A percentile compares a stretch with the other conserved stretches of the same genome.
phyloP scores from a whole-genome alignment of 2,113 vertebrate species.

The Tiliqua scincoides region DNA sequence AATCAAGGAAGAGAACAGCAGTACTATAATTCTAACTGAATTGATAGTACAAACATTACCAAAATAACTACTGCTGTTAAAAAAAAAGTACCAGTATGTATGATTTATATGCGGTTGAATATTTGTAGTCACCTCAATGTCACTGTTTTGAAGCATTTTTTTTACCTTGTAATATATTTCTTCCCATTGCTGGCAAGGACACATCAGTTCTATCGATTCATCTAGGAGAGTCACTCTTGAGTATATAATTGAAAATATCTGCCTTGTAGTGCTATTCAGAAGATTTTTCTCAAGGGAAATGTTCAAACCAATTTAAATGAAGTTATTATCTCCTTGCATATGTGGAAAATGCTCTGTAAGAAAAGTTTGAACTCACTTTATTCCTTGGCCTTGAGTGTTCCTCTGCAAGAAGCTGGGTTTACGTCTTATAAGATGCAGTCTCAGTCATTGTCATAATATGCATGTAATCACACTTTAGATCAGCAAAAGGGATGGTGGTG shows the following conservation, averaged over 20 bases:
- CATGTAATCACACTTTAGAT: background rate
- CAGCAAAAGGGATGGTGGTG: background rate
- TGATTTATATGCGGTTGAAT: background rate
- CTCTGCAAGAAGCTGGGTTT: background rate
- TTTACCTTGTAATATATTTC: background rate
- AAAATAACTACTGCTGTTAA: background rate
- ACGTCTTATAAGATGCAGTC: background rate
- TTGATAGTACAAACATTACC: too few species aligned
- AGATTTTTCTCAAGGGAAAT: background rate
- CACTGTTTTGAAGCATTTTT: background rate
- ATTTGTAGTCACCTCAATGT: too few species aligned
- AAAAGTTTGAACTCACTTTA: background rate
- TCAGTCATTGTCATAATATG: too few species aligned
- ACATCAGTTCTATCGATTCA: background rate
- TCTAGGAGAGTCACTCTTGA: conserved; percentile 9
- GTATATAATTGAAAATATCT: background rate
- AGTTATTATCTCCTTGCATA: background rate
- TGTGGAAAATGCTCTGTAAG: background rate
- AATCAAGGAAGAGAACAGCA: background rate
- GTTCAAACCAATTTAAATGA: background rate
- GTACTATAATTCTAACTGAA: background rate
- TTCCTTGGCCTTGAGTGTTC: background rate
- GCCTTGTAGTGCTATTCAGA: background rate
- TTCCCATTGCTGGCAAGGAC: conserved; percentile 3
- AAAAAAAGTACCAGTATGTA: background rate